These are phyloP conservation scores for Pseudomyrmex dendroicus DNA, from an alignment of 1,140 invertebrate species.

Conservation along the genomic window DNA sequence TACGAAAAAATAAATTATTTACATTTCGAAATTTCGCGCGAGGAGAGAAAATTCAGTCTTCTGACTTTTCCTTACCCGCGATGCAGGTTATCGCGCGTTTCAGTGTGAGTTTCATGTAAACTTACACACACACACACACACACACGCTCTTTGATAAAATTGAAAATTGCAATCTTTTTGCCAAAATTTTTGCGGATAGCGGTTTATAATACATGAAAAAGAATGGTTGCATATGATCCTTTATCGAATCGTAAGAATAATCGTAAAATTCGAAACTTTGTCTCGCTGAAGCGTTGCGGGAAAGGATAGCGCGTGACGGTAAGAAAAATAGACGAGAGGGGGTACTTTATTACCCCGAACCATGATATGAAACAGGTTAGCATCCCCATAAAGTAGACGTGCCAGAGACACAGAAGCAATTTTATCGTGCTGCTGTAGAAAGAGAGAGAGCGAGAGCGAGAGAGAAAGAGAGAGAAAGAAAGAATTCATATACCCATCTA, in stretches of 20 bases:
- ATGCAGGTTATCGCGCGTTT: no score
- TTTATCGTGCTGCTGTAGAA: constrained; percentile 77
- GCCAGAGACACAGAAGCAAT: constrained; percentile 79
- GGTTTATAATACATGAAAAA: no score
- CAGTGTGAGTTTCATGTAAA: no score
- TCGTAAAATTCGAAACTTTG: constrained; percentile 11
- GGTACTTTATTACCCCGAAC: constrained; percentile 78
- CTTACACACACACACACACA: no score
- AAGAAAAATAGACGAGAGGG: neutral
- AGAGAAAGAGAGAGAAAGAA: no score
- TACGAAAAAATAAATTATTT: neutral
- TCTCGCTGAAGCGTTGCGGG: constrained; percentile 43
- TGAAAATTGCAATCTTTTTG: no score
- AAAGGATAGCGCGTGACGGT: neutral
- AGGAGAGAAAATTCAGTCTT: neutral
- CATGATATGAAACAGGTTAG: constrained; percentile 80
- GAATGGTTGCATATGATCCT: no score
- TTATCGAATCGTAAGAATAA: neutral
- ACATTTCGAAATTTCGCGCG: neutral
- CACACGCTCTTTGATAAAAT: no score
- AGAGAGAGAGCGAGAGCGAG: no score
- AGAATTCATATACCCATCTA: constrained; percentile 80
- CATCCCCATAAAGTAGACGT: constrained; percentile 78
- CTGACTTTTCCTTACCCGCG: neutral
- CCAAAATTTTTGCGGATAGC: no score